Evolutionary conservation across 2,797 vertebrate genomes (phyloP).

Genomic region (Vultur gryphus): DNA sequence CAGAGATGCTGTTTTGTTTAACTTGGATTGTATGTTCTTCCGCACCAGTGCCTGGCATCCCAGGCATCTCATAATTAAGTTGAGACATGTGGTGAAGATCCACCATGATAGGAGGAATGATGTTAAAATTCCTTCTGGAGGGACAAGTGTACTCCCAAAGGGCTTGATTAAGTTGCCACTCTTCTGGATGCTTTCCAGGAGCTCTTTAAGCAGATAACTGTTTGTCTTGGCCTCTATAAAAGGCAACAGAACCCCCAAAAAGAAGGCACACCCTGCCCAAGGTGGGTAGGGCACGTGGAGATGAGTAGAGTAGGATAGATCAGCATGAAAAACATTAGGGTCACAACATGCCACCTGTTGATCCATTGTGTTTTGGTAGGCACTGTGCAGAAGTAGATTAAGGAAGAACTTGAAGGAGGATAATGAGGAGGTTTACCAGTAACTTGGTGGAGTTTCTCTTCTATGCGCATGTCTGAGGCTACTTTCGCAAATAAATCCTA

Average conservation of each 20-base stretch:
- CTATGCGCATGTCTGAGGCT: fast-evolving
- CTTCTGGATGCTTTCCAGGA: not conserved
- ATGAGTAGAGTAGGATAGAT: not conserved
- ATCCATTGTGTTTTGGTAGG: not conserved
- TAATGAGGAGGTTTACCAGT: not conserved
- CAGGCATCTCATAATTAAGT: not conserved
- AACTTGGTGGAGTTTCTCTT: not conserved
- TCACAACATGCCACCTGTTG: not conserved
- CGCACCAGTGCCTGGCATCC: not conserved
- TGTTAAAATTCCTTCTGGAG: not conserved
- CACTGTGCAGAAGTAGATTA: not conserved
- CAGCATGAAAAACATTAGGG: not conserved
- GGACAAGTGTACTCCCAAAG: fast-evolving
- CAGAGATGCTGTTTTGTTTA: not conserved
- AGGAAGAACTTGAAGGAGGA: not conserved
- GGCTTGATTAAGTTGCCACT: fast-evolving
- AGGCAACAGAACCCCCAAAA: not conserved
- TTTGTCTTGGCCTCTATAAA: not conserved
- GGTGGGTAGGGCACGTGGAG: not conserved
- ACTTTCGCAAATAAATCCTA: not conserved
- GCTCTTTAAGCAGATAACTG: not conserved
- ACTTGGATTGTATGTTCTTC: not conserved
- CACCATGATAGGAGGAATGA: not conserved
- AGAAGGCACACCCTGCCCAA: not conserved
- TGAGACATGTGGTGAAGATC: not conserved